These are phyloP conservation scores for Darevskia mixta DNA, from an alignment of 2,797 vertebrate species.

Conservation along the genomic window DNA sequence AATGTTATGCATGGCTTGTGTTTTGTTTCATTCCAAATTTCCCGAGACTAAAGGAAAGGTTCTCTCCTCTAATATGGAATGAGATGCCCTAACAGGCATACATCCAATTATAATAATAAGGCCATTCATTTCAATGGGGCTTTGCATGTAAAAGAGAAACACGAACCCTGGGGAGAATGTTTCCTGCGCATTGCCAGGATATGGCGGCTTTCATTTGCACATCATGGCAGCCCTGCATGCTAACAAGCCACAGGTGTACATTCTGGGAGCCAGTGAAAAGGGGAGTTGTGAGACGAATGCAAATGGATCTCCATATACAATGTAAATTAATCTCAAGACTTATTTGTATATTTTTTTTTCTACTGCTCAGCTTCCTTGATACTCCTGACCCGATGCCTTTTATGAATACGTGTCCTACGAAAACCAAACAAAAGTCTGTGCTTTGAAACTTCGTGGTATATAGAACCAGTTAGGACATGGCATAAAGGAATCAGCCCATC, in stretches of 20 bases:
- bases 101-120: constrained; percentile 77
- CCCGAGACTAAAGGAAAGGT: constrained; percentile 55
- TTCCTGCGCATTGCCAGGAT: constrained; percentile 72
- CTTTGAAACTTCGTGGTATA: not conserved
- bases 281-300: constrained; percentile 41
- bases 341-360: constrained; percentile 42
- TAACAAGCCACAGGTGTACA: constrained; percentile 69
- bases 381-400: constrained; percentile 3
- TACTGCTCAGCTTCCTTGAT: constrained; percentile 29
- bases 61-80: constrained; percentile 63
- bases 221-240: constrained; percentile 63
- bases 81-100: constrained; percentile 73
- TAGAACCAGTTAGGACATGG: not conserved
- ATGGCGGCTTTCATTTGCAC: constrained; percentile 69
- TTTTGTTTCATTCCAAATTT: constrained; percentile 67
- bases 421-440: not conserved
- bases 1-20: constrained; percentile 48
- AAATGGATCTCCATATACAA: constrained; percentile 58
- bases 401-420: not conserved
- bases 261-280: constrained; percentile 58
- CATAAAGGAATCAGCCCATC: not conserved
- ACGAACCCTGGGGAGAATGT: constrained; percentile 72
- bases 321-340: constrained; percentile 53
- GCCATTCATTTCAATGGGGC: constrained; percentile 72
- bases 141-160: constrained; percentile 69